A percentile compares a stretch with the other conserved stretches of the same genome.
Conservation (phyloP, 1,140 invertebrate genomes). For the Aleiodes sp. region DNA sequence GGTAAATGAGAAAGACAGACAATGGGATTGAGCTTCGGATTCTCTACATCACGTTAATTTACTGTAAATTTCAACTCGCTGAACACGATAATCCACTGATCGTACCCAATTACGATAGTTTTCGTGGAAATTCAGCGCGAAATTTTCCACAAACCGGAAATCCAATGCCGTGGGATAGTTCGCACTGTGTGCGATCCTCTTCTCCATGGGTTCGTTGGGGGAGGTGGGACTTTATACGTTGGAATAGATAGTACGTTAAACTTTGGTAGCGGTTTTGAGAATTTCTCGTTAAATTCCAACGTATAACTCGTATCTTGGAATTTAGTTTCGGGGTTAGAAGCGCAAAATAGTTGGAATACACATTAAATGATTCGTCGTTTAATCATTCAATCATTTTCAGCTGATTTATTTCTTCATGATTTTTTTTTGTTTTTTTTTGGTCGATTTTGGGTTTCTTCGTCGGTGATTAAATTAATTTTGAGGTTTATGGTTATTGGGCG, state of each 20-base stretch:
- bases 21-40: not conserved
- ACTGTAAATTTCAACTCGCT: constrained; percentile 6
- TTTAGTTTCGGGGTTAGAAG: too few species aligned
- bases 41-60: not conserved
- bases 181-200: not conserved
- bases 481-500: too few species aligned
- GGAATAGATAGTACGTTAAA: not conserved
- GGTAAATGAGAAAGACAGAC: not conserved
- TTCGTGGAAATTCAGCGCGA: not conserved
- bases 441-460: too few species aligned
- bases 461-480: too few species aligned
- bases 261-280: too few species aligned
- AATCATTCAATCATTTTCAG: too few species aligned
- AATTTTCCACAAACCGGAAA: constrained; percentile 4
- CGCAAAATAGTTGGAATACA: too few species aligned
- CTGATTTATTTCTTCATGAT: too few species aligned
- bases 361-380: too few species aligned
- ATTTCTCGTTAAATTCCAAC: too few species aligned
- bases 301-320: too few species aligned
- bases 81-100: not conserved
- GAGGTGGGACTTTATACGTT: not conserved
- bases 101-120: constrained; percentile 17
- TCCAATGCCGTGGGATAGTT: not conserved
- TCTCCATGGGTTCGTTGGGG: not conserved
- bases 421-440: too few species aligned